These are phyloP conservation scores for Folsomia candida DNA, from an alignment of 2,888 invertebrate genomes.

Conservation along the genomic window DNA sequence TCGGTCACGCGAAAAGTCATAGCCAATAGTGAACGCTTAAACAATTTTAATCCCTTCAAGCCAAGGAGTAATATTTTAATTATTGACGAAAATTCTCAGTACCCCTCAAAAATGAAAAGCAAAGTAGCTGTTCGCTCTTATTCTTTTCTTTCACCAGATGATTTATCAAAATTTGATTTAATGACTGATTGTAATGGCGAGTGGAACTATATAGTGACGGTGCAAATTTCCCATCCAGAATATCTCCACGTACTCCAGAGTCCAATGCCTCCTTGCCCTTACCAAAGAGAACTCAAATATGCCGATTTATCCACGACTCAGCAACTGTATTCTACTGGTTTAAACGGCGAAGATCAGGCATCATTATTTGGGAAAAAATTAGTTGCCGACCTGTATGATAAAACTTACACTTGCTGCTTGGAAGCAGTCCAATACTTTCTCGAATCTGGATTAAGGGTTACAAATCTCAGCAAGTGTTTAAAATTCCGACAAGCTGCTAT, in stretches of 20 bases:
- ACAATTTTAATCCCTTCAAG: background rate
- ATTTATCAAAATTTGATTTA: background rate
- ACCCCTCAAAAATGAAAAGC: background rate
- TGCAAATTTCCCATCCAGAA: background rate
- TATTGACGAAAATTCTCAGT: background rate
- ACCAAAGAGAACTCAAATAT: background rate
- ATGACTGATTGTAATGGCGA: background rate
- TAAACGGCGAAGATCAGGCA: background rate
- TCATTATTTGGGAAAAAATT: background rate
- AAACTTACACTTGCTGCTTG: background rate
- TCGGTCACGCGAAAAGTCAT: background rate
- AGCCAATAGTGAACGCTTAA: background rate
- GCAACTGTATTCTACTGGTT: background rate
- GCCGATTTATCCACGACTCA: background rate
- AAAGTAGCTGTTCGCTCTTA: background rate
- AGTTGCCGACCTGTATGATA: background rate
- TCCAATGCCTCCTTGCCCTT: background rate
- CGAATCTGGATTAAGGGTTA: background rate
- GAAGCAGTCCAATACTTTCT: background rate
- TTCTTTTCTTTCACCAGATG: background rate
- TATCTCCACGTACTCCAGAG: background rate
- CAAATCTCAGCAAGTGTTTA: background rate
- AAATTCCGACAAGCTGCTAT: background rate
- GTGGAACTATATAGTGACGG: background rate
- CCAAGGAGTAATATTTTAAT: background rate